Evolutionary conservation across 2,797 vertebrate species (phyloP), one percentile per base, ranked within the genome.

Genomic region (Gallinago solitaria): DNA sequence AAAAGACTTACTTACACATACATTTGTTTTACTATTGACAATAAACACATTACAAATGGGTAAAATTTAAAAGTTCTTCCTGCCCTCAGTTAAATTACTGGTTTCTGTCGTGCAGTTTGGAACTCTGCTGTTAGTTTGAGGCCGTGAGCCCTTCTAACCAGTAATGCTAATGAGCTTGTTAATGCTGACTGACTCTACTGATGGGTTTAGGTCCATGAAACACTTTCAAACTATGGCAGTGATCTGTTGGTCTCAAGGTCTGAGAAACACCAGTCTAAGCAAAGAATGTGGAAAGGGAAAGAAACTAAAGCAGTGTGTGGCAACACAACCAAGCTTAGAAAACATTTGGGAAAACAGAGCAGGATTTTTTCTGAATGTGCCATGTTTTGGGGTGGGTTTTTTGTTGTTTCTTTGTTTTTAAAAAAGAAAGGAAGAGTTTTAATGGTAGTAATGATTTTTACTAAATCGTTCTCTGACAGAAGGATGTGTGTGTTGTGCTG

Each of bases 401-500:
- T 37, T 37, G 37, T 39, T 39, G 37, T 12, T 33, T 63, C 30
- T 23, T 65, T 30, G 32, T 4, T 19, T 47, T 47, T 19, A 19
- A 45, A 47, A 47, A 25, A n/a, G 7, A 28, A 39, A 30, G 14
- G 11, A 45, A 47, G 45, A 13, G 9, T 30, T 35, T 67, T 67
- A 67, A 41, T 63, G 12, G 18, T 64, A 16, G 9, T 19, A 25
- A 51, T 69, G 12, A 1, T 10, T 80, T 78, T 50, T 16, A 39
- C 70, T 9, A 61, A 78, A 33, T 28, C 0, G 0, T 45, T 59
- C 21, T 45, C 23, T 6, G 20, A 8, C 2, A 12, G 43, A n/a
- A 59, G 39, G 9, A 63, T 39, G 5, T 8, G 63, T 77, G 59
- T 35, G 27, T 33, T 24, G 16, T 43, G 57, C 11, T 63, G 57